These are phyloP conservation scores for Prolemur simus DNA, from an alignment of 2,113 vertebrate species.

Conservation along the genomic window DNA sequence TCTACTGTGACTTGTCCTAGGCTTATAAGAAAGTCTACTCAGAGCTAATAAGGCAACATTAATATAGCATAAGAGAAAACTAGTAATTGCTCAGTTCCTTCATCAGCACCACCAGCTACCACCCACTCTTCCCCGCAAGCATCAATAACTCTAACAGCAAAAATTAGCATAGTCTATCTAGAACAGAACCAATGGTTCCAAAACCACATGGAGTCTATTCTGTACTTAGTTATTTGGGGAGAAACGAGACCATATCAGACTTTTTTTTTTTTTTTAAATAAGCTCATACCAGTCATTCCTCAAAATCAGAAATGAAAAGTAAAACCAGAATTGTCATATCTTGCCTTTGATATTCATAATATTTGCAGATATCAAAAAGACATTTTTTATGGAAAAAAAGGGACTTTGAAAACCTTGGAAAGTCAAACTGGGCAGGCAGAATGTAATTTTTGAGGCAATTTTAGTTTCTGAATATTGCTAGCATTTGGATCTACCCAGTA, in stretches of 20 bases:
- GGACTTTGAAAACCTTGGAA: neutral
- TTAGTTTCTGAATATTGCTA: neutral
- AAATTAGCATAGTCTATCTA: neutral
- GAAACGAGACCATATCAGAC: neutral
- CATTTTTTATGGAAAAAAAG: neutral
- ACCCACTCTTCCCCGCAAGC: neutral
- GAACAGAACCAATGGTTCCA: neutral
- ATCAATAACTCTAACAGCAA: slow-evolving; percentile 25
- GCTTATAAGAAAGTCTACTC: neutral
- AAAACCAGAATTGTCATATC: slow-evolving; percentile 27
- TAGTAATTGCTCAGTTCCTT: neutral
- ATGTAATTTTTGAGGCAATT: neutral
- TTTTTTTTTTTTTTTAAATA: neutral
- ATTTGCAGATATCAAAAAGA: slow-evolving; percentile 4
- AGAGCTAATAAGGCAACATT: slow-evolving; percentile 6
- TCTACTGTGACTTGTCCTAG: neutral
- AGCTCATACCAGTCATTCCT: neutral
- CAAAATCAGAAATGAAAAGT: slow-evolving; percentile 34
- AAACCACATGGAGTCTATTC: neutral
- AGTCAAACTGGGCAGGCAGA: neutral
- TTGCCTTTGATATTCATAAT: slow-evolving; percentile 23
- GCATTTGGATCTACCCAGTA: neutral
- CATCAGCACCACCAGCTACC: neutral
- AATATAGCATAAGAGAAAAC: slow-evolving; percentile 8
- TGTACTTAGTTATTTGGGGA: neutral